phyloP scores from a whole-genome alignment of 2,888 invertebrate genomes.

The Celastrina argiolus region DNA sequence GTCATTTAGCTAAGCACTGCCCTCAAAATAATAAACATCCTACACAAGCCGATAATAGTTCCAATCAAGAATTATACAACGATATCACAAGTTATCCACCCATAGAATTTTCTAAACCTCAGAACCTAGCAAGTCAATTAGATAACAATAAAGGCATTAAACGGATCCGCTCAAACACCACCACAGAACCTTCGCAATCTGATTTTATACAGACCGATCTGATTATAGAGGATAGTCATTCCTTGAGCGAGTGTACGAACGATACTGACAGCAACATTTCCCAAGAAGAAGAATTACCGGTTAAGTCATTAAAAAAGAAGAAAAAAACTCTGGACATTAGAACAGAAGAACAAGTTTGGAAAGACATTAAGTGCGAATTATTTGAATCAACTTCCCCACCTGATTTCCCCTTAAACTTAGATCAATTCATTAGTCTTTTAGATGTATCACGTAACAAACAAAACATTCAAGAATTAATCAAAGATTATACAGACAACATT shows the following conservation, averaged over 20 bases:
- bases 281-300: background rate
- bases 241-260: background rate
- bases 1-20: too few relatives aligned
- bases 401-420: background rate
- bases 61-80: background rate
- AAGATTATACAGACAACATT: too few relatives aligned
- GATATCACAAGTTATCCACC: background rate
- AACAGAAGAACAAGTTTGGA: slow-evolving; percentile 14
- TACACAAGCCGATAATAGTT: background rate
- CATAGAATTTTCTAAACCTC: background rate
- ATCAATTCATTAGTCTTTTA: slow-evolving; percentile 18
- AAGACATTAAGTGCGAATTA: background rate
- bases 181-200: background rate
- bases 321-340: background rate
- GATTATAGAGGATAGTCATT: background rate
- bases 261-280: background rate
- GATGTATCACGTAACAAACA: background rate
- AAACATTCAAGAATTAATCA: slow-evolving; percentile 9
- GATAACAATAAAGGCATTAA: slow-evolving; percentile 1
- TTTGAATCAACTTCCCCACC: background rate
- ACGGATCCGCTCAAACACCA: background rate
- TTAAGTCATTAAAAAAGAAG: background rate
- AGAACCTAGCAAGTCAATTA: background rate
- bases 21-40: too few relatives aligned
- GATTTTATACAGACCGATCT: background rate